Evolutionary conservation across 1,140 invertebrate genomes (phyloP), one percentile per base, ranked within the genome.

Genomic region (Armadillidium nasatum): DNA sequence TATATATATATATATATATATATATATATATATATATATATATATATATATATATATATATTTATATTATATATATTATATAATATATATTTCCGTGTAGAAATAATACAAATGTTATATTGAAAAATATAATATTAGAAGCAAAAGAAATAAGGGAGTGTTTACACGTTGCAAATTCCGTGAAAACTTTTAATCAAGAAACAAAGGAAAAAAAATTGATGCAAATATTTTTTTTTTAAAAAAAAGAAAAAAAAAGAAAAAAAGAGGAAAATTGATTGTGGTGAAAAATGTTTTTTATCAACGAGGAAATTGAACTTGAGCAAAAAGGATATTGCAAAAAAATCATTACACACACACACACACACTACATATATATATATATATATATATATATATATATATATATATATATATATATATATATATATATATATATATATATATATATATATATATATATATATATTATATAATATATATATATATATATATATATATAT

Each of bases 321-420:
- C 46, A 50, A 50, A 50, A 15, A 50, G 46, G 46, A 50, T 50
- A 50, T 50, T 50, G 46, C 46, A 9, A 50, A 50, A 50, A 50
- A 50, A 50, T 50, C 9, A 50, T 50, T 9, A 50, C 15, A 15
- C 46, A 50, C 46, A 50, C 46, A 9, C 46, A 50, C 46, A 50
- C 46, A 50, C 46, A 50, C 46, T 50, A 15, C 15, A 50, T 50
- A 50, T 50, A 50, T 50, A 50, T 50, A 50, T 50, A 50, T 50
- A 50, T 50, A 50, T 50, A 50, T 50, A 50, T 50, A 50, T 50
- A 50, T 50, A 50, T 50, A 50, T 50, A 50, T 50, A 50, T 50
- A 50, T 50, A 50, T 50, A 50, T 50, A 50, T 50, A 50, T 50
- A 50, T 50, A 50, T 50, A 50, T 50, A 50, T 50, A 50, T 50